Conservation (phyloP, 2,113 vertebrate species). For the Trematocara variabile region DNA sequence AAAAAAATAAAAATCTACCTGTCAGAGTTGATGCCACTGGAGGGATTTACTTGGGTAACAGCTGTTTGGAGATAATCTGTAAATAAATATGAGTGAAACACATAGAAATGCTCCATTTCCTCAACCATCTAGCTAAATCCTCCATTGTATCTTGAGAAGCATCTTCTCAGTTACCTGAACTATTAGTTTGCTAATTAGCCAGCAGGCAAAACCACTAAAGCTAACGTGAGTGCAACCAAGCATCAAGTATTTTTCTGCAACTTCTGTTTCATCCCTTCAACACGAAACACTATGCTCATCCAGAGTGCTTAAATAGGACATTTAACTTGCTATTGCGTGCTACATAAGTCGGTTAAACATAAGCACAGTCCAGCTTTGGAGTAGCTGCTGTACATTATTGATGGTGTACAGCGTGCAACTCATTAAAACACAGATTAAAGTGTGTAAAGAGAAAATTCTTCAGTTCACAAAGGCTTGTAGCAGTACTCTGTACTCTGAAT, state of each 20-base stretch:
- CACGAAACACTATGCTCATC: not conserved
- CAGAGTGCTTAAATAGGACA: not conserved
- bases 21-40: not conserved
- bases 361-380: not conserved
- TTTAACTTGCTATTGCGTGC: not conserved
- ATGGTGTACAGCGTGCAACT: not conserved
- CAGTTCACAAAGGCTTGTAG: not conserved
- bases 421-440: not conserved
- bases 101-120: not conserved
- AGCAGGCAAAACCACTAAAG: not conserved
- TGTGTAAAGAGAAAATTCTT: not conserved
- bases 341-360: not conserved
- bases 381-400: not conserved
- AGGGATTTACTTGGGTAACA: not conserved
- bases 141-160: not conserved
- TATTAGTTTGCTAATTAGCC: not conserved
- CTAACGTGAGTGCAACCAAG: not conserved
- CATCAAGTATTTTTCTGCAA: not conserved
- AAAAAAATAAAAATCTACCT: not conserved
- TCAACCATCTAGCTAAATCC: not conserved
- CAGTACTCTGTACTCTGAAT: conserved; percentile 1
- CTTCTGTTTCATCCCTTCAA: not conserved
- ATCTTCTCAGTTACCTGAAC: not conserved
- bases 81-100: not conserved
- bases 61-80: not conserved